A percentile compares a stretch with the other conserved stretches of the same genome.
phyloP scores from a whole-genome alignment of 2,113 vertebrate genomes.

The Proteles cristata region DNA sequence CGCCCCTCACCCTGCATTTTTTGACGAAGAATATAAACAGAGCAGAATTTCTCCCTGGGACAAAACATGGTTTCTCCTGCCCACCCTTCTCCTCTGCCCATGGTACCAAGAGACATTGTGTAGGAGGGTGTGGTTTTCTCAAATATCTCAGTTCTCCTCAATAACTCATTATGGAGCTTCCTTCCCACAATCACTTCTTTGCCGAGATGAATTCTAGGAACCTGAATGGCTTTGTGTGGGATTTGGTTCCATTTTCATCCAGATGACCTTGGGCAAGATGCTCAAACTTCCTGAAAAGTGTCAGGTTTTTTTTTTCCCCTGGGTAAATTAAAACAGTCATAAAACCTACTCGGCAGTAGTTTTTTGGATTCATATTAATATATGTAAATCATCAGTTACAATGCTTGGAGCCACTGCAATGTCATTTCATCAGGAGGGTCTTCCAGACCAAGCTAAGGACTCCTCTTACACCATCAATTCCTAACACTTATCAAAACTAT shows the following conservation, averaged over 20 bases:
- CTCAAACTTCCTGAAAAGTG: background rate
- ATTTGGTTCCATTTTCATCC: background rate
- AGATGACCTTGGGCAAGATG: background rate
- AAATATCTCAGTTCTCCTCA: background rate
- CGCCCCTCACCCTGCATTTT: background rate
- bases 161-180: background rate
- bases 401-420: background rate
- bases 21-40: background rate
- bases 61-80: background rate
- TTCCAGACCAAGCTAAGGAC: background rate
- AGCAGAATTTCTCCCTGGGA: background rate
- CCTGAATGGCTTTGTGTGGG: background rate
- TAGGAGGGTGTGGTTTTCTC: accelerated
- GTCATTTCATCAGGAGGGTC: background rate
- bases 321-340: background rate
- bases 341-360: background rate
- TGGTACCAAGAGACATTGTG: background rate
- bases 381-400: background rate
- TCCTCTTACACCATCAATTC: accelerated
- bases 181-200: background rate
- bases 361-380: background rate
- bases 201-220: background rate
- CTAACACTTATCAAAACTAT: background rate
- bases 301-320: background rate
- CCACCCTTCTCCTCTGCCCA: background rate